Evolutionary conservation across 2,797 vertebrate genomes (phyloP), one percentile per base, ranked within the genome.

Genomic region (Pachyuromys duprasi): DNA sequence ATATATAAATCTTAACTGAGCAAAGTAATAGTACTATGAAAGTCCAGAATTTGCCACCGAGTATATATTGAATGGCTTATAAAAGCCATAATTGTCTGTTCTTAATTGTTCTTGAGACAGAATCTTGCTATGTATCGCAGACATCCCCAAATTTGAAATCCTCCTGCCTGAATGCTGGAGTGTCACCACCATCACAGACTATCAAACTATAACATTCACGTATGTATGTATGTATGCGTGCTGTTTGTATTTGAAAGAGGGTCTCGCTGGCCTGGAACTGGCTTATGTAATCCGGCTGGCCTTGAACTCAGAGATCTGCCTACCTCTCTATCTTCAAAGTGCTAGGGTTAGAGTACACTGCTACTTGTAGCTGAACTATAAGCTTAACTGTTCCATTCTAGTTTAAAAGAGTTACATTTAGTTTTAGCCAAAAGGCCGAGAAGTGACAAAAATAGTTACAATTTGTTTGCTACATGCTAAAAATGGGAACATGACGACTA

Each of bases 401-500:
- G 20, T 86, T 86, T 76, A 69, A 86, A 95, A 94, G 84, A 87
- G 13, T 81, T 89, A 63, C 86, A 89, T 33, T 88, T 88, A 70
- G 8, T 60, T 39, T 63, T n/a, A 76, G 28, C 39, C 20, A 45
- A 76, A 75, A 62, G 86, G 72, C 60, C 72, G 17, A 65, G 15
- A 87, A 74, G 53, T 72, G 69, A 76, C 57, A 83, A 78, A 89
- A 95, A 95, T 80, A 89, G 17, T 81, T 89, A 81, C 79, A 70
- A 22, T 93, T 92, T 84, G 60, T 87, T 89, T 76, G n/a, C 42
- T 75, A n/a, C 33, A 53, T 45, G 36, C 90, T 96, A 93, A 95
- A 96, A 96, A 95, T 91, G 96, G 95, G 86, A 95, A 95, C 39
- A 65, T 72, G 80, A 95, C 95, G 75, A 84, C 76, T 84, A 93